phyloP scores from a whole-genome alignment of 2,113 vertebrate species.

The Phyllostomus discolor region DNA sequence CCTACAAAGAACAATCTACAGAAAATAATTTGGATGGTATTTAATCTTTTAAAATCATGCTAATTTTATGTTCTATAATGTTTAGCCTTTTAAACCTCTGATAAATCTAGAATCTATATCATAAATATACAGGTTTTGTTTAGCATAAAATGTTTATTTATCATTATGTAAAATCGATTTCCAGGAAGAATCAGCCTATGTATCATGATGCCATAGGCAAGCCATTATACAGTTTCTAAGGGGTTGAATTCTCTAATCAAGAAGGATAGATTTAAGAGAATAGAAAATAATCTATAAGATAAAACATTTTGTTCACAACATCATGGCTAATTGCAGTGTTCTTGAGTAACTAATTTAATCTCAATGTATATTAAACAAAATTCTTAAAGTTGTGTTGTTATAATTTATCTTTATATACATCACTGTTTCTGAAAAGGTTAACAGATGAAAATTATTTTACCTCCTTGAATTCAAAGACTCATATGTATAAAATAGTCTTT shows the following conservation, averaged over 20 bases:
- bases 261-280: not conserved
- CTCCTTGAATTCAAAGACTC: not conserved
- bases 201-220: not conserved
- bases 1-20: not conserved
- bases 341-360: not conserved
- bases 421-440: not conserved
- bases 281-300: not conserved
- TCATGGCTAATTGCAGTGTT: not conserved
- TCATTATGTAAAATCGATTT: not conserved
- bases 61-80: not conserved
- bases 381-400: not conserved
- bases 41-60: not conserved
- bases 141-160: not conserved
- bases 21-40: not conserved
- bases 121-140: not conserved
- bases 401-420: not conserved
- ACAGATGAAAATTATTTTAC: not conserved
- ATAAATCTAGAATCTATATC: not conserved
- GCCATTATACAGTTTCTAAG: not conserved
- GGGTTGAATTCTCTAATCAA: not conserved
- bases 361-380: not conserved
- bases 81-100: not conserved
- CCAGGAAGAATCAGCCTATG: not conserved
- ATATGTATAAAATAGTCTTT: not conserved
- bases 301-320: not conserved